Conservation (phyloP, 2,797 vertebrate genomes). For the Columba guinea region DNA sequence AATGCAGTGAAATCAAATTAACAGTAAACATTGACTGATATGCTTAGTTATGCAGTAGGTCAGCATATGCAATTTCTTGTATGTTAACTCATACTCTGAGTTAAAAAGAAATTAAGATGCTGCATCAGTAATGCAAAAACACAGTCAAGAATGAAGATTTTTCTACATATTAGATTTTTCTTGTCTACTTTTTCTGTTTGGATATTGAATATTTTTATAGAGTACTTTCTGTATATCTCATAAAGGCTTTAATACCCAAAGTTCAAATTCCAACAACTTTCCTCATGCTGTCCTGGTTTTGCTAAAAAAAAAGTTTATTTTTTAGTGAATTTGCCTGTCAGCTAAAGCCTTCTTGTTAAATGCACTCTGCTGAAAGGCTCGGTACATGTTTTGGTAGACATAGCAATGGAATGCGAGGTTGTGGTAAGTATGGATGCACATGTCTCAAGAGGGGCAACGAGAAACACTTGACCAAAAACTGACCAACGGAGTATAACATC, state of each 20-base stretch:
- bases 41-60: neutral
- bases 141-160: neutral
- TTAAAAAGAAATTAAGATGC: neutral
- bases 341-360: no score
- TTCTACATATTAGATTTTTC: neutral
- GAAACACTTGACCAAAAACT: no score
- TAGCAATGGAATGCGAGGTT: no score
- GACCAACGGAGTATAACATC: no score
- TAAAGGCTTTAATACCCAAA: neutral
- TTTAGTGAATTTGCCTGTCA: no score
- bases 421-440: no score
- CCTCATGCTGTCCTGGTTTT: neutral
- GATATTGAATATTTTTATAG: neutral
- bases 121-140: neutral
- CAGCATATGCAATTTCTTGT: neutral
- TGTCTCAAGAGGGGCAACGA: no score
- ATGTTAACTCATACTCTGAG: neutral
- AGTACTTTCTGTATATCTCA: neutral
- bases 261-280: neutral
- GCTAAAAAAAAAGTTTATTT: no score
- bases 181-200: neutral
- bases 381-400: no score
- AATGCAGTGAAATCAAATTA: constrained; percentile 40
- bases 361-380: no score
- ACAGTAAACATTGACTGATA: constrained; percentile 14